Conservation (phyloP, 2,888 invertebrate species). For the Psylliodes chrysocephalus region DNA sequence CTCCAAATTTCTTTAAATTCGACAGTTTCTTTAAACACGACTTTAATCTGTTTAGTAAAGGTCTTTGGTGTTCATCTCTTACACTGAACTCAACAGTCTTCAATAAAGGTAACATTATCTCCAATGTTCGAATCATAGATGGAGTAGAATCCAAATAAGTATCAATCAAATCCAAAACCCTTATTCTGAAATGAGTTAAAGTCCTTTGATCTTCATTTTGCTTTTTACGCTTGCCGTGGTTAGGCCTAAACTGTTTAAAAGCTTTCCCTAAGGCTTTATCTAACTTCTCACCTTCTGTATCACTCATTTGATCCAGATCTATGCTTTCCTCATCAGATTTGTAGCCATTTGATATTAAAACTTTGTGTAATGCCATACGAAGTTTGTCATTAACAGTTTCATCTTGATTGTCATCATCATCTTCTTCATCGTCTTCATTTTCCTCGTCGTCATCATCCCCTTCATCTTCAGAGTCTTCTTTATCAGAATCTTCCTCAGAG, state of each 20-base stretch:
- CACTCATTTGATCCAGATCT: constrained; percentile 79
- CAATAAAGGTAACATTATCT: constrained; percentile 76
- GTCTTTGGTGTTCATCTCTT: constrained; percentile 74
- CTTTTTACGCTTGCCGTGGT: constrained; percentile 64
- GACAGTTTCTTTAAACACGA: constrained; percentile 72
- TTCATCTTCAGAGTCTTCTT: constrained; percentile 47
- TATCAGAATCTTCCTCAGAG: constrained; percentile 47
- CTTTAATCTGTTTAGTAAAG: constrained; percentile 72
- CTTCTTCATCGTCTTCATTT: constrained; percentile 61
- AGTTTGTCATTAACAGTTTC: constrained; percentile 77
- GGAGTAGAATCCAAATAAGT: constrained; percentile 78
- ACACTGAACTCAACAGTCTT: constrained; percentile 77
- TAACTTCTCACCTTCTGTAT: constrained; percentile 74
- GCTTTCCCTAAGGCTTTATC: constrained; percentile 80
- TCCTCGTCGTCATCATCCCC: constrained; percentile 49
- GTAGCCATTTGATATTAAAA: constrained; percentile 63
- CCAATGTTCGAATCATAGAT: constrained; percentile 73
- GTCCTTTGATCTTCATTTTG: constrained; percentile 73
- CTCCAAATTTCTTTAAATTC: constrained; percentile 70
- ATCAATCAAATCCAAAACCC: constrained; percentile 80
- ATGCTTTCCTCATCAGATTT: constrained; percentile 60
- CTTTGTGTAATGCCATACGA: constrained; percentile 77
- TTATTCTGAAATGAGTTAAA: constrained; percentile 77
- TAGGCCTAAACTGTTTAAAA: constrained; percentile 73
- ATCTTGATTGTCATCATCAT: constrained; percentile 68